Percentiles rank a stretch among this genome's conserved stretches.
These are phyloP conservation scores for Setipinna tenuifilis DNA, from an alignment of 2,797 vertebrate species.

Conservation along the genomic window DNA sequence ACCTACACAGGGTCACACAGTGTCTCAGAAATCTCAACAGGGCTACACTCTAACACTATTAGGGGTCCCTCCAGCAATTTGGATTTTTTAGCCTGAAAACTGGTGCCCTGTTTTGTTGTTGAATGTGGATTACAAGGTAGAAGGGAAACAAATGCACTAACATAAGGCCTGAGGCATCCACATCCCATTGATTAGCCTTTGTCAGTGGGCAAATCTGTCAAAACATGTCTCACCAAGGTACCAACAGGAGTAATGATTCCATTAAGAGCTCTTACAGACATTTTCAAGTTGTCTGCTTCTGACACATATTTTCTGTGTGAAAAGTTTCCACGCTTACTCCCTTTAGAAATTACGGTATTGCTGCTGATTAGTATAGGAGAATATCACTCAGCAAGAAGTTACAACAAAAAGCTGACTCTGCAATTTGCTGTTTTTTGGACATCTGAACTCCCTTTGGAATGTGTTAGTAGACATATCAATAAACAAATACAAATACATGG, in stretches of 20 bases:
- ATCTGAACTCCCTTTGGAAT: neutral
- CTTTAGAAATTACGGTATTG: neutral
- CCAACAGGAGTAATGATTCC: neutral
- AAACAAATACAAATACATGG: neutral
- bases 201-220: neutral
- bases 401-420: neutral
- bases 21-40: slow-evolving; percentile 59
- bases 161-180: neutral
- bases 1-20: slow-evolving; percentile 54
- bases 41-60: neutral
- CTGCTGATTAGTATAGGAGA: neutral
- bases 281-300: neutral
- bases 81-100: neutral
- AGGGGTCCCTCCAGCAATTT: slow-evolving; percentile 43
- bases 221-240: neutral
- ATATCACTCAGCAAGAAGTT: neutral
- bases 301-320: neutral
- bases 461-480: neutral
- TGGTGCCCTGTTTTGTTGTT: neutral
- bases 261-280: neutral
- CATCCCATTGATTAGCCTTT: neutral
- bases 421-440: neutral
- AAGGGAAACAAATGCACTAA: neutral
- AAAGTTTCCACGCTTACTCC: neutral
- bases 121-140: neutral